A percentile compares a stretch with the other conserved stretches of the same genome.
These are phyloP conservation scores for Zaprionus ornatus DNA, from an alignment of 1,140 invertebrate genomes.

Conservation along the genomic window DNA sequence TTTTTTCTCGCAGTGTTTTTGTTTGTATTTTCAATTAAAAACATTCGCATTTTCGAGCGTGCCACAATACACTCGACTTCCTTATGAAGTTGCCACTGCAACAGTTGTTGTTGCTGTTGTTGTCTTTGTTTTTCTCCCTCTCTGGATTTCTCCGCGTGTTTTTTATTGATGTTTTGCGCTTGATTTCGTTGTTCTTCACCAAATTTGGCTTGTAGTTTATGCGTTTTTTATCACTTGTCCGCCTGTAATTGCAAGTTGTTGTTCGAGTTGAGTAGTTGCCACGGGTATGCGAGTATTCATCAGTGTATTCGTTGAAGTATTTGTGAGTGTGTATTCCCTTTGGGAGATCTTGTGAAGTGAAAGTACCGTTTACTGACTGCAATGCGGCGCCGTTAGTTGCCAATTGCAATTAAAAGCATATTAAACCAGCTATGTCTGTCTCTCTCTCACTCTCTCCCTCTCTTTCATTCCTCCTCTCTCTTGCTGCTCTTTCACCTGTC, in stretches of 20 bases:
- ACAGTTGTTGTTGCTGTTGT: slow-evolving; percentile 23
- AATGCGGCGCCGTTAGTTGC: slow-evolving; percentile 14
- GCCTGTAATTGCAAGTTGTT: slow-evolving; percentile 58
- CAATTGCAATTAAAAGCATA: slow-evolving; percentile 71
- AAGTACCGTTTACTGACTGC: slow-evolving; percentile 47
- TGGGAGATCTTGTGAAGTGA: slow-evolving; percentile 57
- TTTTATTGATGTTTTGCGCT: slow-evolving; percentile 34
- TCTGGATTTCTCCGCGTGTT: background rate
- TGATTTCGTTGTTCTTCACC: slow-evolving; percentile 30
- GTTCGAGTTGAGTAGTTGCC: background rate
- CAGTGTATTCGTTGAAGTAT: background rate
- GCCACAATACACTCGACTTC: slow-evolving; percentile 55
- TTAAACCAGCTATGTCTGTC: slow-evolving; percentile 32
- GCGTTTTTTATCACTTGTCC: slow-evolving; percentile 52
- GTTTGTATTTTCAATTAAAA: slow-evolving; percentile 61
- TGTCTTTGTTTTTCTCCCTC: background rate
- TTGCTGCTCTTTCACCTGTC: background rate
- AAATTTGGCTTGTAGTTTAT: slow-evolving; percentile 73
- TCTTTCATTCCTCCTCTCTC: background rate
- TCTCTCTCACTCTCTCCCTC: background rate
- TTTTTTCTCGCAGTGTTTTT: slow-evolving; percentile 19
- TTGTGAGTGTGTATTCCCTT: slow-evolving; percentile 58
- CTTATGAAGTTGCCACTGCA: slow-evolving; percentile 60
- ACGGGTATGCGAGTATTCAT: slow-evolving; percentile 30
- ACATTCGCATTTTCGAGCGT: slow-evolving; percentile 52